These are phyloP conservation scores for Gobio gobio DNA, from an alignment of 2,113 vertebrate species.

Conservation along the genomic window DNA sequence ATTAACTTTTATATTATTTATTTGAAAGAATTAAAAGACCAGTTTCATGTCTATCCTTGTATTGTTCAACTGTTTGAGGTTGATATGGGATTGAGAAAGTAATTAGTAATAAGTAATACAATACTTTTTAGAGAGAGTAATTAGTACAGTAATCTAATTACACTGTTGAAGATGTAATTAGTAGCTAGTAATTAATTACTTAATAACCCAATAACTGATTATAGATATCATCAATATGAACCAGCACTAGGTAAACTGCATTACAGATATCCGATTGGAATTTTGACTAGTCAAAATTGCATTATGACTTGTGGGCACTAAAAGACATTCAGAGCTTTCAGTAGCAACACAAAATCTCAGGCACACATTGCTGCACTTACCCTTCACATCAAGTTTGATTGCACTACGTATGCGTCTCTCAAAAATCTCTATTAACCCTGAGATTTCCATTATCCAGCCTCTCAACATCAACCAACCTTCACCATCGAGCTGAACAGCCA, in stretches of 20 bases:
- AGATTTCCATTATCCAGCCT: constrained; percentile 42
- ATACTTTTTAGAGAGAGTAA: too few species aligned
- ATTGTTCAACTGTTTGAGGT: too few species aligned
- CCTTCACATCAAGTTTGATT: constrained; percentile 32
- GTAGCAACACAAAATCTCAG: constrained; percentile 7
- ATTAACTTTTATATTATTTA: too few species aligned
- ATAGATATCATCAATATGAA: not conserved
- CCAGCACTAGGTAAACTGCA: constrained; percentile 7
- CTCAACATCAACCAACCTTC: constrained; percentile 8
- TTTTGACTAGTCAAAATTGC: not conserved
- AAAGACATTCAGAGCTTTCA: constrained; percentile 19
- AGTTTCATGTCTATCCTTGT: too few species aligned
- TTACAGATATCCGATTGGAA: not conserved
- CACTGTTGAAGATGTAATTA: too few species aligned
- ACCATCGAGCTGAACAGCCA: not conserved
- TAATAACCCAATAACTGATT: too few species aligned
- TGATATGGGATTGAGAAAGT: too few species aligned
- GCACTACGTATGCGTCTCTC: constrained; percentile 46
- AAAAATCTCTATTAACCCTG: constrained; percentile 50
- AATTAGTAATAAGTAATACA: too few species aligned
- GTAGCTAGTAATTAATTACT: too few species aligned
- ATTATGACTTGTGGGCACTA: not conserved
- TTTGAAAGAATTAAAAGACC: too few species aligned
- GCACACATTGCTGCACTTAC: constrained; percentile 51
- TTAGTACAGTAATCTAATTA: too few species aligned